Evolutionary conservation across 2,888 invertebrate species (phyloP).

Genomic region (Trissolcus brochymenae): DNA sequence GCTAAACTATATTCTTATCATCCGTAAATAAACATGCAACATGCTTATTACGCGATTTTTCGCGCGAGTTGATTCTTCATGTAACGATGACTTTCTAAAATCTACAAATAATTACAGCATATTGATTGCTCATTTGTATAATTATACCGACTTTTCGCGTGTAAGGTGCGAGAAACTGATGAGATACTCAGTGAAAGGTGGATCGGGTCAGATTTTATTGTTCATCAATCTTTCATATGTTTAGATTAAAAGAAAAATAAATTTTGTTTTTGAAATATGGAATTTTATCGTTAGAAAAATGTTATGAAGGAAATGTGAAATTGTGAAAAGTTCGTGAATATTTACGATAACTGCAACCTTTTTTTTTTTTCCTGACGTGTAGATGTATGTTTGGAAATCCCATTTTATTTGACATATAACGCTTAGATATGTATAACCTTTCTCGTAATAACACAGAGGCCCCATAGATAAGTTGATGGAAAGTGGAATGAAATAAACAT

Average conservation of each 20-base stretch:
- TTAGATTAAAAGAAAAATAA: no score
- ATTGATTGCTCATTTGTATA: not conserved
- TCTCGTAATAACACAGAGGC: constrained; percentile 36
- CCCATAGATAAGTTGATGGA: constrained; percentile 28
- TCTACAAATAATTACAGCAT: constrained; percentile 3
- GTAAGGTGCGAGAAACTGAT: not conserved
- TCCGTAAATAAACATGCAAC: constrained; percentile 1
- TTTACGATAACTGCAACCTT: not conserved
- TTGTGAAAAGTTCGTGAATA: not conserved
- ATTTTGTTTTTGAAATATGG: no score
- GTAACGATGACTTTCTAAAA: constrained; percentile 7
- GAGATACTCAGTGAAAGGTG: no score
- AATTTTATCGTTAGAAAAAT: not conserved
- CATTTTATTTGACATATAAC: constrained; percentile 51
- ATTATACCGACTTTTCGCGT: not conserved
- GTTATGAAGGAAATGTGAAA: not conserved
- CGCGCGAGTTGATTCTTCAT: not conserved
- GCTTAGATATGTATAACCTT: constrained; percentile 47
- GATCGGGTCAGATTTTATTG: no score
- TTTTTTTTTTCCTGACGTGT: not conserved
- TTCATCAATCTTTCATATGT: no score
- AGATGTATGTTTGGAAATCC: constrained; percentile 5
- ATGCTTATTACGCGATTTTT: not conserved
- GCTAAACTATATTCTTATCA: not conserved
- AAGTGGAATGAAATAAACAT: constrained; percentile 7